A percentile compares a stretch with the other conserved stretches of the same genome.
phyloP scores from a whole-genome alignment of 2,888 invertebrate species.

The Leptothorax acervorum region DNA sequence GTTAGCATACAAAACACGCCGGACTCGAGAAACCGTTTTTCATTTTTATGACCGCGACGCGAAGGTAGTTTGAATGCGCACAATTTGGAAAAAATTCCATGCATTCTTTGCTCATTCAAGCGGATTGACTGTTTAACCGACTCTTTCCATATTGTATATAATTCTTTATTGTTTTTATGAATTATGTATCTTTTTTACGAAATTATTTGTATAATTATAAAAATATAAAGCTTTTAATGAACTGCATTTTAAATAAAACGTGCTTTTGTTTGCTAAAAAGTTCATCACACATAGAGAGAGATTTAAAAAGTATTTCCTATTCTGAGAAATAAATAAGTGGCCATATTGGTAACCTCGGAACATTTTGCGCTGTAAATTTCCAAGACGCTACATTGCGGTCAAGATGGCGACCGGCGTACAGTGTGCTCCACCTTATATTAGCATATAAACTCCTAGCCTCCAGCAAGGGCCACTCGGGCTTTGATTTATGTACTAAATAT shows the following conservation, averaged over 20 bases:
- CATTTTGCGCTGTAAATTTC: constrained; percentile 59
- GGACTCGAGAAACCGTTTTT: constrained; percentile 41
- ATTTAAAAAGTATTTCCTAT: constrained; percentile 5
- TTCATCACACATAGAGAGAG: background rate
- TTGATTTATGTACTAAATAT: constrained; percentile 85
- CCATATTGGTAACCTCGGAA: constrained; percentile 49
- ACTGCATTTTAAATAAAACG: background rate
- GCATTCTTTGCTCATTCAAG: background rate
- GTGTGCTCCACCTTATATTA: constrained; percentile 83
- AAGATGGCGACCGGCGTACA: constrained; percentile 80
- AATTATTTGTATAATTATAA: background rate
- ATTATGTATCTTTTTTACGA: background rate
- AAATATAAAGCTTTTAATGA: background rate
- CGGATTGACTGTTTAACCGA: background rate
- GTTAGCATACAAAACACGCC: constrained; percentile 80
- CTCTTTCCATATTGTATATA: background rate
- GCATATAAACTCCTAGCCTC: constrained; percentile 84
- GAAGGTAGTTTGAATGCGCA: background rate
- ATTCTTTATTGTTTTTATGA: background rate
- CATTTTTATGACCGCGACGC: constrained; percentile 35
- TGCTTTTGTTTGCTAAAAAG: background rate
- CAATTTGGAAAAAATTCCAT: constrained; percentile 30
- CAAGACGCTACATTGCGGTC: constrained; percentile 80
- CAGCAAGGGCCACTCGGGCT: constrained; percentile 80
- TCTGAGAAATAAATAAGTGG: constrained; percentile 29